These are phyloP conservation scores for Trileptium ribeirensis DNA, from an alignment of 2,888 invertebrate genomes.

Conservation along the genomic window DNA sequence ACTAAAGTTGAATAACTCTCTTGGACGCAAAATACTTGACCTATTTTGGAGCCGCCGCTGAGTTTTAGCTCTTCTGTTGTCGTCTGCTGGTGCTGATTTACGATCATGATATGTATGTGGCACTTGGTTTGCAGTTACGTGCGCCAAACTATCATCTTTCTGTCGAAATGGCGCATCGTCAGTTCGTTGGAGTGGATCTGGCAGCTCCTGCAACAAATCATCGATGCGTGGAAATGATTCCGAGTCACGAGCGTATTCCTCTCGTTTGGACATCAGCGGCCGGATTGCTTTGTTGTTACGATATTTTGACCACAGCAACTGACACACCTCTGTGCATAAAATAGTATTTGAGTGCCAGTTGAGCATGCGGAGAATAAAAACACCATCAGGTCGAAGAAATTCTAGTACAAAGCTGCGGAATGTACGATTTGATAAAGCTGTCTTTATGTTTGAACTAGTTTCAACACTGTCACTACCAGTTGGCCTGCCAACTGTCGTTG, in stretches of 20 bases:
- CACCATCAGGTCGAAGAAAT: conserved; percentile 48
- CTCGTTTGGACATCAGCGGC: not conserved
- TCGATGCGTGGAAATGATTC: not conserved
- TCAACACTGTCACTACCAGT: not conserved
- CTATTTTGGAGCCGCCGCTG: too few relatives aligned
- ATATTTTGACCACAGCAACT: conserved; percentile 23
- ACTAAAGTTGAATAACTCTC: too few relatives aligned
- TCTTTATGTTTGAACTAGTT: not conserved
- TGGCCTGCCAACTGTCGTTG: not conserved
- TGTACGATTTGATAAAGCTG: conserved; percentile 2
- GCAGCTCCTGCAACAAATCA: not conserved
- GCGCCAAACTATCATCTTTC: too few relatives aligned
- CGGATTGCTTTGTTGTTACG: conserved; percentile 3
- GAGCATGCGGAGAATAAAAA: conserved; percentile 44
- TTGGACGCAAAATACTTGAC: too few relatives aligned
- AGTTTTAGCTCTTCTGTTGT: too few relatives aligned
- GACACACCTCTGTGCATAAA: conserved; percentile 25
- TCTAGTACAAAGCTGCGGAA: conserved; percentile 42
- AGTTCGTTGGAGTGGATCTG: too few relatives aligned
- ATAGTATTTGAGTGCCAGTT: conserved; percentile 41
- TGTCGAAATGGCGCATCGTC: too few relatives aligned
- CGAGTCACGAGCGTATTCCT: not conserved
- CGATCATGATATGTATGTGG: too few relatives aligned
- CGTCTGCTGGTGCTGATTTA: too few relatives aligned
- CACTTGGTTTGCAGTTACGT: too few relatives aligned